Evolutionary conservation across 2,113 vertebrate species (phyloP).

Genomic region (Columba livia): DNA sequence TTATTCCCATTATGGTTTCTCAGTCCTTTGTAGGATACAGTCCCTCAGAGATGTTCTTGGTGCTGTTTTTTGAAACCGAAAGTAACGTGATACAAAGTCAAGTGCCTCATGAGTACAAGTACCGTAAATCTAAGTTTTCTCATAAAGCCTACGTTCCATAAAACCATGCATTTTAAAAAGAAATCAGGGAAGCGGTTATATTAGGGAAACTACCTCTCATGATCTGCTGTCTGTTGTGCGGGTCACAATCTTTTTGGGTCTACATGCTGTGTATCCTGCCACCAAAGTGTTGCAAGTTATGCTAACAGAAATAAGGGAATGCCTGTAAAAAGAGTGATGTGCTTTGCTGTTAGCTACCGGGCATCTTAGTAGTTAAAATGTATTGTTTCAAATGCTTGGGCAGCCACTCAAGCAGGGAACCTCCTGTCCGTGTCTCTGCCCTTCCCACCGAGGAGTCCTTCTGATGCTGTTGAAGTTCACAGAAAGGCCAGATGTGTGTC

Average conservation of each 20-base stretch:
- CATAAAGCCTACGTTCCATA: background rate
- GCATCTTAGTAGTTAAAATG: background rate
- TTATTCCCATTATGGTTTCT: background rate
- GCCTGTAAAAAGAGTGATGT: background rate
- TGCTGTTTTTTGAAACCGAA: background rate
- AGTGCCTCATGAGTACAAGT: background rate
- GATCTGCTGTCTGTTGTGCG: background rate
- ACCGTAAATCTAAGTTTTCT: background rate
- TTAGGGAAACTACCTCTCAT: background rate
- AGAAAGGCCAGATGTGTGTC: background rate
- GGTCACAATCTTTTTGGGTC: background rate
- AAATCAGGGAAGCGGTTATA: background rate
- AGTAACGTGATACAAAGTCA: background rate
- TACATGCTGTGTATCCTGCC: background rate
- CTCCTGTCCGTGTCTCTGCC: background rate
- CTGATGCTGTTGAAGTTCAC: background rate
- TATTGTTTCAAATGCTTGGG: background rate
- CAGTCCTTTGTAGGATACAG: background rate
- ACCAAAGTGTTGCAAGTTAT: background rate
- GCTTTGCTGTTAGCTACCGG: background rate
- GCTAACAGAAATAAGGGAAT: background rate
- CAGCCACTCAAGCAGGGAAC: background rate
- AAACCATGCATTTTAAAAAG: background rate
- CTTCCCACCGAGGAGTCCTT: background rate
- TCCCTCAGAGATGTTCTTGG: background rate